phyloP scores from a whole-genome alignment of 1,140 invertebrate genomes.

The Pseudomyrmex dendroicus region DNA sequence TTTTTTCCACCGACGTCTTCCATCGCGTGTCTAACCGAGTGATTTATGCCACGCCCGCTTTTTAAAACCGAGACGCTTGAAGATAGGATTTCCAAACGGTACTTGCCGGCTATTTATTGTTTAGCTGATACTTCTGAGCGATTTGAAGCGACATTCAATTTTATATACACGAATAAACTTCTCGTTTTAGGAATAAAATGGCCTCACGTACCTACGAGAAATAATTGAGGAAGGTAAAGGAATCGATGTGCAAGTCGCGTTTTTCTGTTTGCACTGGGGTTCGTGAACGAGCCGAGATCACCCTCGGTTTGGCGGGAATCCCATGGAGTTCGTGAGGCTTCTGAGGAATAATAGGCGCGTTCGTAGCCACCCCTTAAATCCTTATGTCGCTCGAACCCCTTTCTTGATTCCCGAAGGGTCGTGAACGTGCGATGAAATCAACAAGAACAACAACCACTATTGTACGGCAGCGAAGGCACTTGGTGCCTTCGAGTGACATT shows the following conservation, averaged over 20 bases:
- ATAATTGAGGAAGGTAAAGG: slow-evolving; percentile 36
- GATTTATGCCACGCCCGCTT: slow-evolving; percentile 72
- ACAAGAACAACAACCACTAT: slow-evolving; percentile 84
- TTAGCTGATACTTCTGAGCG: neutral
- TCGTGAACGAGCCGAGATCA: slow-evolving; percentile 47
- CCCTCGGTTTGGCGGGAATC: slow-evolving; percentile 54
- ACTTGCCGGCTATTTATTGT: neutral
- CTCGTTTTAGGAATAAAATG: slow-evolving; percentile 29
- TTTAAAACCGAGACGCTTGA: slow-evolving; percentile 54
- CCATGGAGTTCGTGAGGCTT: slow-evolving; percentile 40
- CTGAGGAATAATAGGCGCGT: slow-evolving; percentile 69
- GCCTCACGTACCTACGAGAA: slow-evolving; percentile 9
- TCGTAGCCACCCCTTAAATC: slow-evolving; percentile 74
- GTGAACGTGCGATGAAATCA: slow-evolving; percentile 84
- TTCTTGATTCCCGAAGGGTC: slow-evolving; percentile 79
- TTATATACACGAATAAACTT: slow-evolving; percentile 1
- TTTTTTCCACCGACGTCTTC: slow-evolving; percentile 72
- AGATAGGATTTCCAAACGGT: slow-evolving; percentile 6
- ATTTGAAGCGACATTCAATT: neutral
- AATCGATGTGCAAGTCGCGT: slow-evolving; percentile 63
- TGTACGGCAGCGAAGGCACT: slow-evolving; percentile 76
- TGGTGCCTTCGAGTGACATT: slow-evolving; percentile 81
- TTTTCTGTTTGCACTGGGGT: slow-evolving; percentile 66
- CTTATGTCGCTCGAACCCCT: slow-evolving; percentile 81
- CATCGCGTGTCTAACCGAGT: slow-evolving; percentile 46